phyloP scores from a whole-genome alignment of 2,888 invertebrate genomes.

The Eristalis arbustorum region DNA sequence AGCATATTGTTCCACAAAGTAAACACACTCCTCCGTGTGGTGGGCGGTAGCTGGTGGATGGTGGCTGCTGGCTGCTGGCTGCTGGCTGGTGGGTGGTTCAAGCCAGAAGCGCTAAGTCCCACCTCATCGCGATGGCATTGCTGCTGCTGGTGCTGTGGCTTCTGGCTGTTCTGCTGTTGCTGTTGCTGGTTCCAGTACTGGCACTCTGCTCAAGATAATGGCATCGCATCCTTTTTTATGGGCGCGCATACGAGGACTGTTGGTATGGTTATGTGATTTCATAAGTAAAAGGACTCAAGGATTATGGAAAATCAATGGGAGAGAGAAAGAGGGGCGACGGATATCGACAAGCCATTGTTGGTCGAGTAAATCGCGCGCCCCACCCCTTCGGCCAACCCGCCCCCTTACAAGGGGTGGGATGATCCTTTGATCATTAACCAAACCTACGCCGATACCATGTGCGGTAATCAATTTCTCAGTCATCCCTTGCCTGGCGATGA shows the following conservation, averaged over 20 bases:
- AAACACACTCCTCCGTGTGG: conserved; percentile 48
- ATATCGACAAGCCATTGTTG: neutral
- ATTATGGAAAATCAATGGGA: conserved; percentile 68
- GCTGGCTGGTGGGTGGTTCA: neutral
- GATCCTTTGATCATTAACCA: conserved; percentile 65
- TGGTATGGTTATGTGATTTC: conserved; percentile 34
- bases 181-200: neutral
- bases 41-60: neutral
- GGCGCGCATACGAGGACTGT: conserved; percentile 22
- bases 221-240: conserved; percentile 52
- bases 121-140: neutral
- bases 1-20: conserved; percentile 66
- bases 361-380: neutral
- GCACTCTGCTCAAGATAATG: conserved; percentile 4
- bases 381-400: neutral
- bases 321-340: conserved; percentile 1
- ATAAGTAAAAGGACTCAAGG: conserved; percentile 48
- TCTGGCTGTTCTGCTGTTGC: neutral
- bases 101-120: conserved; percentile 32
- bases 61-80: neutral
- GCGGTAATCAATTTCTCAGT: conserved; percentile 62
- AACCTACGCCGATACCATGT: conserved; percentile 38
- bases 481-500: conserved; percentile 22
- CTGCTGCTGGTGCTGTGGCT: neutral
- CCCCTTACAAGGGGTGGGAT: conserved; percentile 47